Evolutionary conservation across 2,888 invertebrate species (phyloP).

Genomic region (Eilema caniola): DNA sequence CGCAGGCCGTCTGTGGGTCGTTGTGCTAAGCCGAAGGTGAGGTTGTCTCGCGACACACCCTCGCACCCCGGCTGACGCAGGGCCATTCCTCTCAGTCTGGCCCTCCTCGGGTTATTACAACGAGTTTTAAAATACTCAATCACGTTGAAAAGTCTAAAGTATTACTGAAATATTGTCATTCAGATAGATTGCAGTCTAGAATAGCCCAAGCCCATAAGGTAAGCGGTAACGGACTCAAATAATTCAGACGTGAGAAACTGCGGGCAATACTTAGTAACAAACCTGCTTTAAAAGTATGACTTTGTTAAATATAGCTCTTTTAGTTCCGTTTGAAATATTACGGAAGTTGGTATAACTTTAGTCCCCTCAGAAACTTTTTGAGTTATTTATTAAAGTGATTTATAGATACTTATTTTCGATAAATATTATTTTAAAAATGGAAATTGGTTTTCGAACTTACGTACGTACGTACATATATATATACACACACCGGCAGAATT

Average conservation of each 20-base stretch:
- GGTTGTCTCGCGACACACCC: no score
- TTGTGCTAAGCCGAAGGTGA: no score
- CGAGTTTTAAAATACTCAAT: no score
- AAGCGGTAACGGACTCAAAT: not conserved
- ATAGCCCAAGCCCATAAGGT: no score
- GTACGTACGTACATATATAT: no score
- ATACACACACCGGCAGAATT: no score
- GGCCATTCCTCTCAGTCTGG: no score
- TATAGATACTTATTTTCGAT: not conserved
- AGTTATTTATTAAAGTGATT: not conserved
- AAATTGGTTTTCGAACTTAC: not conserved
- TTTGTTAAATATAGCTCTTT: not conserved
- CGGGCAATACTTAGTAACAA: not conserved
- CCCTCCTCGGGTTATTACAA: no score
- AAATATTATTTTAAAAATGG: not conserved
- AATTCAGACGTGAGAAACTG: not conserved
- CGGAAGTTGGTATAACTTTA: conserved; percentile 2
- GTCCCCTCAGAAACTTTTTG: not conserved
- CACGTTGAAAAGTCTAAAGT: not conserved
- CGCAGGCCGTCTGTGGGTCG: no score
- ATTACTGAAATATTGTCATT: no score
- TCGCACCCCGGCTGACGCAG: no score
- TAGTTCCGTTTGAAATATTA: conserved; percentile 5
- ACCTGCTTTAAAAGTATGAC: not conserved
- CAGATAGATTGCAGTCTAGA: not conserved